Evolutionary conservation across 2,888 invertebrate species (phyloP).

Genomic region (Scaeva pyrastri): DNA sequence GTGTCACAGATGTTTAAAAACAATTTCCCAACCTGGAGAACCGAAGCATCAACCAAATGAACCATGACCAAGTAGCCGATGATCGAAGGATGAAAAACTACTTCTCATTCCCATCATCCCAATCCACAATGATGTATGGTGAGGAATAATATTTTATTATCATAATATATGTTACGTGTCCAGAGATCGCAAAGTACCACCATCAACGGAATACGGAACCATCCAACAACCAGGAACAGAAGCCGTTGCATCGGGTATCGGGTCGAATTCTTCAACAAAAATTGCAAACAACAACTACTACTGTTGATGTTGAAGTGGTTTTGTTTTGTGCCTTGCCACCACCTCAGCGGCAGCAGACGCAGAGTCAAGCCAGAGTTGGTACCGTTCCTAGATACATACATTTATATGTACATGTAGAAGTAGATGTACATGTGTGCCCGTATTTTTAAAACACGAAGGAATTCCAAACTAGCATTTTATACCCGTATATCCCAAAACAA

Average conservation of each 20-base stretch:
- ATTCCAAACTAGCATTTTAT: slow-evolving; percentile 52
- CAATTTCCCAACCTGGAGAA: background rate
- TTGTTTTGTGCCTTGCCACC: slow-evolving; percentile 35
- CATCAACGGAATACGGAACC: slow-evolving; percentile 23
- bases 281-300: slow-evolving; percentile 39
- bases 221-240: slow-evolving; percentile 51
- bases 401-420: too few species aligned
- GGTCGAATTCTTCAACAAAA: slow-evolving; percentile 53
- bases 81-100: slow-evolving; percentile 27
- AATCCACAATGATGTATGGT: slow-evolving; percentile 16
- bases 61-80: slow-evolving; percentile 48
- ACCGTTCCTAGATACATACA: too few species aligned
- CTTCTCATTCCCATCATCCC: slow-evolving; percentile 5
- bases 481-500: slow-evolving; percentile 41
- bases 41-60: slow-evolving; percentile 40
- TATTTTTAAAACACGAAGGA: slow-evolving; percentile 55
- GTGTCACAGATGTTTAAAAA: background rate
- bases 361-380: slow-evolving; percentile 27
- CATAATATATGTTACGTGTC: slow-evolving; percentile 67
- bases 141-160: slow-evolving; percentile 49
- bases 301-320: slow-evolving; percentile 26
- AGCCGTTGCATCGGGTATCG: slow-evolving; percentile 40
- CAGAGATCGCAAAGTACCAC: slow-evolving; percentile 48
- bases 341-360: background rate
- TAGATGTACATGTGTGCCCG: slow-evolving; percentile 62